Percentiles rank a stretch among this genome's conserved stretches.
Evolutionary conservation across 2,888 invertebrate genomes (phyloP).

Genomic region (Apeira syringaria): DNA sequence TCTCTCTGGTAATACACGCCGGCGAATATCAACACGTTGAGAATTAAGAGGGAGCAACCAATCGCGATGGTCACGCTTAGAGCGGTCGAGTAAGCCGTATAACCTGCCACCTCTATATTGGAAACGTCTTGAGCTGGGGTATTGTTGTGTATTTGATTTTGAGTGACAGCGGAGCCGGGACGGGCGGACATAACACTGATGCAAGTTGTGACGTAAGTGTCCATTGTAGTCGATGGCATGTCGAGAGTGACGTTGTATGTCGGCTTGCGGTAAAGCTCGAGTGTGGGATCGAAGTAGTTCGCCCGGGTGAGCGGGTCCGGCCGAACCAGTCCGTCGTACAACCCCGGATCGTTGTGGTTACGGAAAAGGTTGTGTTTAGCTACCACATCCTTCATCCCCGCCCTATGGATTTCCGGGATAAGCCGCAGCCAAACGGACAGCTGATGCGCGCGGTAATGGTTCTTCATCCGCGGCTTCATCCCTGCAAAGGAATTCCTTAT

Average conservation of each 20-base stretch:
- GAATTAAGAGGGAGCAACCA: conserved; percentile 90
- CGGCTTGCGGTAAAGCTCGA: conserved; percentile 85
- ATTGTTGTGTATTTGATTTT: conserved; percentile 77
- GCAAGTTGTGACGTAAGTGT: conserved; percentile 87
- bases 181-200: conserved; percentile 89
- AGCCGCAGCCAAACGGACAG: conserved; percentile 97
- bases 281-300: conserved; percentile 85
- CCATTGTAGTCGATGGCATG: conserved; percentile 80
- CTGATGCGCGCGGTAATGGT: conserved; percentile 98
- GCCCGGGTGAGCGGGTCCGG: conserved; percentile 90
- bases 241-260: conserved; percentile 82
- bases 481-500: conserved; percentile 84
- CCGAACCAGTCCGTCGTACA: conserved; percentile 95
- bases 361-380: conserved; percentile 95
- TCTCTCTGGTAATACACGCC: conserved; percentile 93
- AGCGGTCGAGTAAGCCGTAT: conserved; percentile 90
- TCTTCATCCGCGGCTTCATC: conserved; percentile 95
- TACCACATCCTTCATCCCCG: conserved; percentile 95
- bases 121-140: conserved; percentile 90
- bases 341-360: conserved; percentile 93
- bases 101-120: conserved; percentile 91
- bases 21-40: conserved; percentile 92
- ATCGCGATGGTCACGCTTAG: conserved; percentile 91
- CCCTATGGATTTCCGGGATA: conserved; percentile 95
- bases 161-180: conserved; percentile 74